Base-by-base conservation (phyloP, 23 tunicate species). In the Ciona savignyi region DNA sequence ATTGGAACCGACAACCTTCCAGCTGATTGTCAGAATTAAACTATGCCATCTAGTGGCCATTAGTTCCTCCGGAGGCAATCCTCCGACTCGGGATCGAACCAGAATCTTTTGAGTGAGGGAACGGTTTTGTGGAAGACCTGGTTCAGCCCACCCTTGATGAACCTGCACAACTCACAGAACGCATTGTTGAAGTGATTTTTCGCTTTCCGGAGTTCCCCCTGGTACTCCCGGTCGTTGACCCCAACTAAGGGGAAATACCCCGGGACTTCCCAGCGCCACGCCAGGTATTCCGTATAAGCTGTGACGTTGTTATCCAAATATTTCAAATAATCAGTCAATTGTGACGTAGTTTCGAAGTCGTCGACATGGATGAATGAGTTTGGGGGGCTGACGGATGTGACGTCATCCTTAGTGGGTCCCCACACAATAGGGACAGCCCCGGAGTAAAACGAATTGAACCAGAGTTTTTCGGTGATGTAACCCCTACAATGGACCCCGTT, bases 381-480 rank as follows among this genome's bases (percentile, higher is more conserved):
- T 20, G 61, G 61, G 61, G 61, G 61, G 20, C 75, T 75, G 23
- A 77, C 76, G 22, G 76, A 32, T 69, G 3, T 27, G 22, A 77
- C 81, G 27, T 77, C 81, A 4, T 70, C 60, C 3, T 34, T 42
- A 70, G 72, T 30, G 2, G 81, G 51, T 30, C 81, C 81, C 76
- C 72, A 77, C 4, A 77, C 81, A 23, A 77, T 34, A n/a, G 81
- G 81, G 6, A 77, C 64, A 4, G 63, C 29, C 1, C 72, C 76
- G 51, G 27, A 29, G 33, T 19, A 2, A 3, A 77, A 28, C 4
- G 76, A 68, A 28, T 77, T 77, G 2, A 32, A 23, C 81, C 76
- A 68, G 32, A 77, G 31, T 60, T 77, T 77, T 77, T 77, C 81
- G 6, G 76, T 77, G 28, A 35, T 72, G 22, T 72, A 72, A 49